Percentiles rank a stretch among this genome's conserved stretches.
These are phyloP conservation scores for Spilosoma lubricipeda DNA, from an alignment of 2,888 invertebrate species.

Conservation along the genomic window DNA sequence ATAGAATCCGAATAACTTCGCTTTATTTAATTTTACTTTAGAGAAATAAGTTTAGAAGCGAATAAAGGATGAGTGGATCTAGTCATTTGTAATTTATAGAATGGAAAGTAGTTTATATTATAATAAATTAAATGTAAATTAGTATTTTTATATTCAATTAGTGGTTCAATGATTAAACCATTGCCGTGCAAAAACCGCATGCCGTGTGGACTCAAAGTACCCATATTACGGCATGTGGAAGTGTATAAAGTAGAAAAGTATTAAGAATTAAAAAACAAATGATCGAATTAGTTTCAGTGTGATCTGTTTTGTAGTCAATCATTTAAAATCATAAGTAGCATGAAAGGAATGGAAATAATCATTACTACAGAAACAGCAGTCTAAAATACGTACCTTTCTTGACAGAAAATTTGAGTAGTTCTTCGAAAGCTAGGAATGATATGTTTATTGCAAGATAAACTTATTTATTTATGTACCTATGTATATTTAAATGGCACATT, in stretches of 20 bases:
- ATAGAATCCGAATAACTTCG: slow-evolving; percentile 70
- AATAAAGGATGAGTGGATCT: slow-evolving; percentile 72
- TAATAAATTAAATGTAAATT: slow-evolving; percentile 33
- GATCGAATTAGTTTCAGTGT: not conserved
- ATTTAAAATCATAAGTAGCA: not conserved
- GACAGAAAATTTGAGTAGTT: too few species aligned
- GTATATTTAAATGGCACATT: not conserved
- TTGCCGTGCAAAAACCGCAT: slow-evolving; percentile 13
- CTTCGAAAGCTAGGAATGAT: not conserved
- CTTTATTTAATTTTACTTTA: slow-evolving; percentile 61
- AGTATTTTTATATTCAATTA: slow-evolving; percentile 46
- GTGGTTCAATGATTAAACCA: too few species aligned
- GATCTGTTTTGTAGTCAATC: not conserved
- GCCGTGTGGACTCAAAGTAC: slow-evolving; percentile 31
- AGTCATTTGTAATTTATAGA: slow-evolving; percentile 68
- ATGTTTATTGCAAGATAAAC: not conserved
- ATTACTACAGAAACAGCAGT: not conserved
- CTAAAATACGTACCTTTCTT: not conserved
- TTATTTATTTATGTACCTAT: not conserved
- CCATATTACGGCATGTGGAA: slow-evolving; percentile 38
- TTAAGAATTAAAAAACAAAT: not conserved
- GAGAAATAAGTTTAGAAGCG: slow-evolving; percentile 29
- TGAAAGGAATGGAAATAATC: not conserved
- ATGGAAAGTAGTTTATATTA: slow-evolving; percentile 40
- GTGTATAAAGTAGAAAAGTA: slow-evolving; percentile 26